These are phyloP conservation scores for Pyralis farinalis DNA, from an alignment of 2,888 invertebrate species.

Conservation along the genomic window DNA sequence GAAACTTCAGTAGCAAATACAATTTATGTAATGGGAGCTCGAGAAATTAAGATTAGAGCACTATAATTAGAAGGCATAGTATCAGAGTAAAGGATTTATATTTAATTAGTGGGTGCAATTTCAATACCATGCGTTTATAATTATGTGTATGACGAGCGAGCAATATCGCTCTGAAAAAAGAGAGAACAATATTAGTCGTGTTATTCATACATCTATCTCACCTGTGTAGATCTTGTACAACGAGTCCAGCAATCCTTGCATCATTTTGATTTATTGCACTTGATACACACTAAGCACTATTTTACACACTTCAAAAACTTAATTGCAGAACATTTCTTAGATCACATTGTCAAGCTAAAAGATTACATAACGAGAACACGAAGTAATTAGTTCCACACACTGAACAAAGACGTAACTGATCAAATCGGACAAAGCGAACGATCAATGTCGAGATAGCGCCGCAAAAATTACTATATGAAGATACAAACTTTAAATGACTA, in stretches of 20 bases:
- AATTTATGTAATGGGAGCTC: too few species aligned
- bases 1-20: too few species aligned
- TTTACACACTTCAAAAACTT: constrained; percentile 25
- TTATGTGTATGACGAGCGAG: too few species aligned
- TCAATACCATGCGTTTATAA: too few species aligned
- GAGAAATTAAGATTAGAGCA: too few species aligned
- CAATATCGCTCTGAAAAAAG: too few species aligned
- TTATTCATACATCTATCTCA: too few species aligned
- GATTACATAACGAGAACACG: constrained; percentile 5
- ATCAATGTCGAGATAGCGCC: constrained; percentile 15
- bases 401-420: constrained; percentile 28
- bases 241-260: constrained; percentile 74
- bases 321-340: constrained; percentile 23
- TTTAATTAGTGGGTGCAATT: too few species aligned
- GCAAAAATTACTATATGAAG: constrained; percentile 19
- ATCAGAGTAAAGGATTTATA: too few species aligned
- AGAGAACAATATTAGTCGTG: too few species aligned
- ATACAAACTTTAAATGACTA: constrained; percentile 29
- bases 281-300: constrained; percentile 32
- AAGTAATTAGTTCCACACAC: constrained; percentile 35
- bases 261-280: constrained; percentile 60
- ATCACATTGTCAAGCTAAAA: constrained; percentile 8
- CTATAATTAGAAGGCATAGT: too few species aligned
- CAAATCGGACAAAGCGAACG: constrained; percentile 13
- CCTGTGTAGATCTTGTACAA: constrained; percentile 73